Evolutionary conservation across 2,797 vertebrate species (phyloP), one percentile per base, ranked within the genome.

Genomic region (Coccyzus lansbergi): DNA sequence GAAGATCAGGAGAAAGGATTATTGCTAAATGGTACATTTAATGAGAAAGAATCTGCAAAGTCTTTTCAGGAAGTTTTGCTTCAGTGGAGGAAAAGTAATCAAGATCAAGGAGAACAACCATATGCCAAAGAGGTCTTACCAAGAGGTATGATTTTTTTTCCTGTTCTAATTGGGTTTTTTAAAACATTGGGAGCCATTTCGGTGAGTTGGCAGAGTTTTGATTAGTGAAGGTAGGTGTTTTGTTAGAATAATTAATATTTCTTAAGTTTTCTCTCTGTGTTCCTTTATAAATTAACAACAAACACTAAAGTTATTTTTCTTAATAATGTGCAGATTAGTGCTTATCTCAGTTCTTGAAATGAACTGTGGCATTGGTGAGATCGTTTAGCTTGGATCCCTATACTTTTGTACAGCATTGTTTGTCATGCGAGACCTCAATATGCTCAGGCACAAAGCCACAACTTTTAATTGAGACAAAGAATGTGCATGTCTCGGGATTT

Each of bases 51-150:
- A 86, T 98, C 99, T 46, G 96, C 98, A 4, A 96, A 93, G 83
- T 97, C 96, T 81, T 99, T 99, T 95, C 98, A 98, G 95, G 97
- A 98, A 69, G 98, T 96, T 72, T 93, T 99, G 76, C 96, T 88
- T 68, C 97, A 98, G 1, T 98, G 98, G 99, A 98, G 98, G 93
- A 93, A 75, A 78, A 80, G 90, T 38, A 53, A 29, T 70, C 5
- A 38, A 63, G 51, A 65, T 22, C 18, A 53, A 52, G 91, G 56
- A 20, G 81, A 83, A 36, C 29, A 72, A 3, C 93, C 72, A 42
- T 84, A 2, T 60, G 76, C 86, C 40, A 44, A 51, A 12, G 75
- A 89, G 59, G 67, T 69, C 59, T 84, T 59, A 89, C 22, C 98
- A 98, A n/a, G n/a, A n/a, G 98, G 99, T 99, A 97, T 11, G 56